A percentile compares a stretch with the other conserved stretches of the same genome.
Conservation (phyloP, 2,797 vertebrate species). For the Taeniopygia guttata region DNA sequence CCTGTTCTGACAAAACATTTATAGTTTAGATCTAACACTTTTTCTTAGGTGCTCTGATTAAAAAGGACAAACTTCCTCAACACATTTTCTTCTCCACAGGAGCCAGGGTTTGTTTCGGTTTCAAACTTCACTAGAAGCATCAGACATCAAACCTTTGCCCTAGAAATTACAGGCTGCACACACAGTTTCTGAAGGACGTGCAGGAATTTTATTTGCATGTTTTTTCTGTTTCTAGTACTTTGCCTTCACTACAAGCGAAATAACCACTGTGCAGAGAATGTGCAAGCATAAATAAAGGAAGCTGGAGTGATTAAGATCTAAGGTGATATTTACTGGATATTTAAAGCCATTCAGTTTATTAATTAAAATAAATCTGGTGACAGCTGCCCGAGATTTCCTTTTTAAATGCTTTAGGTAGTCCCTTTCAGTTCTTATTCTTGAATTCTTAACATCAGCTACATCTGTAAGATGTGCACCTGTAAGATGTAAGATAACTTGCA, state of each 20-base stretch:
- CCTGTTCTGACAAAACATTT: conserved; percentile 26
- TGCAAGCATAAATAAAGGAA: background rate
- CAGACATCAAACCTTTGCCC: conserved; percentile 41
- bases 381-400: background rate
- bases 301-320: background rate
- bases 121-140: conserved; percentile 43
- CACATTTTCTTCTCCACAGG: conserved; percentile 55
- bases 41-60: conserved; percentile 28
- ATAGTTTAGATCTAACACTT: conserved; percentile 21
- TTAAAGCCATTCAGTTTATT: background rate
- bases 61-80: conserved; percentile 38
- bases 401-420: background rate
- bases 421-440: background rate
- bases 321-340: background rate
- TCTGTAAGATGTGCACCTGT: background rate
- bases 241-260: background rate
- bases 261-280: background rate
- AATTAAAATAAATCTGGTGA: background rate
- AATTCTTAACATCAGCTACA: background rate
- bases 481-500: background rate
- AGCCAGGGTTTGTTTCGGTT: conserved; percentile 34
- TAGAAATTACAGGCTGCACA: conserved; percentile 32
- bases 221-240: background rate
- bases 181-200: background rate
- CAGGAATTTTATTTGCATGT: conserved; percentile 49